Evolutionary conservation across 2,113 vertebrate genomes (phyloP).

Genomic region (Machaerirhynchus nigripectus): DNA sequence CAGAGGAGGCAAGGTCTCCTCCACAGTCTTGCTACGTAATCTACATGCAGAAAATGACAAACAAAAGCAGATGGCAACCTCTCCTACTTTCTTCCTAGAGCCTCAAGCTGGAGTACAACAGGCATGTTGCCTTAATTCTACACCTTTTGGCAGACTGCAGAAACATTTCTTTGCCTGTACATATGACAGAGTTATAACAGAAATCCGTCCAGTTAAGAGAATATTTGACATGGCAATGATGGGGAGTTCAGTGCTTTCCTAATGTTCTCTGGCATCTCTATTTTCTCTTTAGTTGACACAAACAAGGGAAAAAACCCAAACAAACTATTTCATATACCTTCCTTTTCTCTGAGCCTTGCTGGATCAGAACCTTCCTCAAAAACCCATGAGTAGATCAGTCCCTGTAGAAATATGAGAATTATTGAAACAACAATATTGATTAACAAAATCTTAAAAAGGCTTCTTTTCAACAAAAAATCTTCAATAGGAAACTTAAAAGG

Average conservation of each 20-base stretch:
- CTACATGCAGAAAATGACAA: not conserved
- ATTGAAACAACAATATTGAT: not conserved
- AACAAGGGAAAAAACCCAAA: not conserved
- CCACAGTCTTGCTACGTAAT: not conserved
- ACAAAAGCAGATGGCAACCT: slow-evolving; percentile 19
- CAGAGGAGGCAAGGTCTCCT: not conserved
- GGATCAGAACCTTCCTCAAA: not conserved
- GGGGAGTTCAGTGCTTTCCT: not conserved
- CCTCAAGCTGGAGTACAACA: not conserved
- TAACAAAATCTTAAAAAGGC: not conserved
- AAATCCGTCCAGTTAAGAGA: not conserved
- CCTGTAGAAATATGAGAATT: not conserved
- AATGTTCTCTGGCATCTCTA: not conserved
- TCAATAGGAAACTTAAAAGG: not conserved
- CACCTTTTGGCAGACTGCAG: not conserved
- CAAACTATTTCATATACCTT: not conserved
- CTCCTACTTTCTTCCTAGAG: not conserved
- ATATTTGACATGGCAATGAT: not conserved
- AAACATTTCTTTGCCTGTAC: not conserved
- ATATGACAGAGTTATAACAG: not conserved
- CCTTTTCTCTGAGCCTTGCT: not conserved
- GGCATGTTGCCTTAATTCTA: not conserved
- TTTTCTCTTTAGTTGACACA: not conserved
- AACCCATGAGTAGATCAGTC: not conserved
- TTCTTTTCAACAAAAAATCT: not conserved